Base-by-base conservation (phyloP, 2,797 vertebrate genomes). In the Danio albolineatus region DNA sequence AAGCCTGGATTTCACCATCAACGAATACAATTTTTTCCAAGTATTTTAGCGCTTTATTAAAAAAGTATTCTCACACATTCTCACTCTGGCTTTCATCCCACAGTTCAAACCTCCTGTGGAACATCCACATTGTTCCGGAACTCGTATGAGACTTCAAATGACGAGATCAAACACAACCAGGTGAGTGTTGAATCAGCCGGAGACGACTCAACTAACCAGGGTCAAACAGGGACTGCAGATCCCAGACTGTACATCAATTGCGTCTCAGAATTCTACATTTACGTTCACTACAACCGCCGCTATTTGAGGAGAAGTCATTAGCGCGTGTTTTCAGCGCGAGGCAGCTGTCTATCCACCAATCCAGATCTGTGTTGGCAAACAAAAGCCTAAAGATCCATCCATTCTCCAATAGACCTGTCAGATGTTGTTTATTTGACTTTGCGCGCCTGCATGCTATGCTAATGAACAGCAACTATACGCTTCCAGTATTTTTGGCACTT, bases 161-260 rank as follows among this genome's bases (percentile, higher is more conserved):
- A 99, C 89, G 97, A 98, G 87, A 94, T 98, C 90, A 99, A 99
- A 92, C 96, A 95, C 88, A 98, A 97, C 92, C 97, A 98, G 95
- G 98, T 97, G 82, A 91, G 89, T 73, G 12, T 17, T 51, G 38
- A 36, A 64, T 48, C 49, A 56, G 59, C 46, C 46, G 43, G 44
- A 73, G 57, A 51, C 4, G 36, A 19, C 53, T 51, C 19, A 28
- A 9, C 70, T 53, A 38, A 65, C 51, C 56, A 75, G 43, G 48
- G 75, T 57, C 59, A 67, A 59, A 73, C 44, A 17, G 61, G 70
- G 62, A 59, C 49, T 44, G 56, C 19, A 13, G 9, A 7, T 56
- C 14, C 28, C 12, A 39, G 28, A 36, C 13, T 21, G 43, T n/a
- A 46, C 53, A 36, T 41, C n/a, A 43, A 41, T 64, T 28, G 4